These are phyloP conservation scores for Zingel zingel DNA, from an alignment of 2,113 vertebrate genomes.

Conservation along the genomic window DNA sequence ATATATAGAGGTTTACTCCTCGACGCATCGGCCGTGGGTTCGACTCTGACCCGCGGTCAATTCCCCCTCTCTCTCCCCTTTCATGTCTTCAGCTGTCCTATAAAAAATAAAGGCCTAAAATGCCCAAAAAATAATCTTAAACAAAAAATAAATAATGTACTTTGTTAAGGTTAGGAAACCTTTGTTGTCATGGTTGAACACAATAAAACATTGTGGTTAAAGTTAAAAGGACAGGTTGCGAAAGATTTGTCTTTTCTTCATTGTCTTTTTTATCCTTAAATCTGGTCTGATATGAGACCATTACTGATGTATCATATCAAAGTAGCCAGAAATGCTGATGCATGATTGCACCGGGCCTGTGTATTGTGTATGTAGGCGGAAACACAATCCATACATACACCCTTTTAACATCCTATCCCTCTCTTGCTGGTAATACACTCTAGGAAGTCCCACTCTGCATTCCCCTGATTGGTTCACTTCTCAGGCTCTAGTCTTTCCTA, in stretches of 20 bases:
- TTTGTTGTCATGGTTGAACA: too few relatives aligned
- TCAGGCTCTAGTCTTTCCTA: conserved; percentile 43
- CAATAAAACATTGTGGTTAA: too few relatives aligned
- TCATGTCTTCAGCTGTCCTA: too few relatives aligned
- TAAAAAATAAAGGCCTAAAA: too few relatives aligned
- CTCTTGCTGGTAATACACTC: conserved; percentile 26
- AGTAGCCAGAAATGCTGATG: background rate
- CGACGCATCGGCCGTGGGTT: too few relatives aligned
- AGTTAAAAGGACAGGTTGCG: background rate
- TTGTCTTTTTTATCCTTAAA: background rate
- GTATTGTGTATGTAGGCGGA: background rate
- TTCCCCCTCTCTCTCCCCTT: too few relatives aligned
- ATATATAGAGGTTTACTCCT: too few relatives aligned
- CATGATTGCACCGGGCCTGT: background rate
- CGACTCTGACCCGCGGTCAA: too few relatives aligned
- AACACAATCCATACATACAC: background rate
- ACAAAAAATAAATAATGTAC: too few relatives aligned
- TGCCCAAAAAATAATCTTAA: too few relatives aligned
- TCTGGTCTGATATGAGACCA: background rate
- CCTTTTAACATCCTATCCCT: conserved; percentile 3
- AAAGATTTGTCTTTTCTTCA: background rate
- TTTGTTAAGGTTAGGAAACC: too few relatives aligned
- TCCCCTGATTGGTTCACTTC: background rate
- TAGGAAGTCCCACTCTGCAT: conserved; percentile 24
- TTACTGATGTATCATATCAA: background rate